Conservation (phyloP, 2,797 vertebrate species). For the Anas georgica region DNA sequence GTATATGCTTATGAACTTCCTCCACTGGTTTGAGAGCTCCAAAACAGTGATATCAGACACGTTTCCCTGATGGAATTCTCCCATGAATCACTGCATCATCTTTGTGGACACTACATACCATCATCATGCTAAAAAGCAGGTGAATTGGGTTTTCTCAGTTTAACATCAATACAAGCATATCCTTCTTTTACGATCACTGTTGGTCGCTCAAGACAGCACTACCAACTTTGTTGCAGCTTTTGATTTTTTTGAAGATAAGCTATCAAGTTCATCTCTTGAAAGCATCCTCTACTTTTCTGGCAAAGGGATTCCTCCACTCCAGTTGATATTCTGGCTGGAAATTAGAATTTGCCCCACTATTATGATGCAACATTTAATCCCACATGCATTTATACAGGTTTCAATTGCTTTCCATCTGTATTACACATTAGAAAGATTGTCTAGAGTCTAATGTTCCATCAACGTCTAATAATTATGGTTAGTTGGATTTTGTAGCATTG, state of each 20-base stretch:
- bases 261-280: background rate
- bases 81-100: background rate
- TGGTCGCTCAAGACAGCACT: background rate
- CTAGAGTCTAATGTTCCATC: background rate
- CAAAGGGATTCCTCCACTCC: background rate
- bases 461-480: background rate
- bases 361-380: background rate
- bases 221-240: background rate
- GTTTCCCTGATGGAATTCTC: background rate
- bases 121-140: background rate
- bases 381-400: background rate
- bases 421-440: background rate
- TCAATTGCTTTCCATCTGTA: background rate
- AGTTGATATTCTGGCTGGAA: background rate
- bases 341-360: background rate
- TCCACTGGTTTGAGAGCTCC: background rate
- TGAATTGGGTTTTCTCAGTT: rapidly evolving
- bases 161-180: background rate
- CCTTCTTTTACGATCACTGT: no score
- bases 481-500: background rate
- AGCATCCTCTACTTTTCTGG: background rate
- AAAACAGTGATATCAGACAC: background rate
- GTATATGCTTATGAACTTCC: background rate
- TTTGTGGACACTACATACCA: rapidly evolving
- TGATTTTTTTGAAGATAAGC: background rate